These are phyloP conservation scores for Netta rufina DNA, from an alignment of 2,797 vertebrate genomes.

Conservation along the genomic window DNA sequence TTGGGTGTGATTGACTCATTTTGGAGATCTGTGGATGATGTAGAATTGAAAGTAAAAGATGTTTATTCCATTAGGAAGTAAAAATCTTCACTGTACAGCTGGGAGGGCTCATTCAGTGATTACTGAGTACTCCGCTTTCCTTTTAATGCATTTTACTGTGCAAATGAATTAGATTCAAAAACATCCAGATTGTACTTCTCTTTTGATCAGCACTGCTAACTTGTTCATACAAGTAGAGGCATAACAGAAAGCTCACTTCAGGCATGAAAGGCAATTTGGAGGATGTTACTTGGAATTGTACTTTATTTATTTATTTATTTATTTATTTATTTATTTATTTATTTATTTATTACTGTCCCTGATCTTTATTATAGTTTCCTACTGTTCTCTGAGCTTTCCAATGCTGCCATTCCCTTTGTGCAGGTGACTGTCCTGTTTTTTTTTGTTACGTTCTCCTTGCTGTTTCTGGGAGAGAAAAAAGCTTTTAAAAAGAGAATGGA, in stretches of 20 bases:
- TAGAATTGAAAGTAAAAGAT: neutral
- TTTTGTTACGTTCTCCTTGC: neutral
- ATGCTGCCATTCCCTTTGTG: neutral
- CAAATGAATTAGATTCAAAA: neutral
- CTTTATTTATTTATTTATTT: too few relatives aligned
- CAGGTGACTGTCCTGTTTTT: neutral
- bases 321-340: too few relatives aligned
- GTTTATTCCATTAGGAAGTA: neutral
- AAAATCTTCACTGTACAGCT: neutral
- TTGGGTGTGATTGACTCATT: neutral
- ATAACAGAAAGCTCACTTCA: neutral
- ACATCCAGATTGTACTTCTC: neutral
- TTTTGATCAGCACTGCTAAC: neutral
- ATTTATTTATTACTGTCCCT: neutral
- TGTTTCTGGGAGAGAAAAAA: slow-evolving; percentile 11
- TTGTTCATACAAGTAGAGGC: neutral
- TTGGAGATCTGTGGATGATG: neutral
- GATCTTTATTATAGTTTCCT: neutral
- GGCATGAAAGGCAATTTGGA: neutral
- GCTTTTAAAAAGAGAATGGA: neutral
- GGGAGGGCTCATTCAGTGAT: neutral
- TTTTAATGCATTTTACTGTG: neutral
- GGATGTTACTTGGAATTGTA: neutral
- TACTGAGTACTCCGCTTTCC: neutral
- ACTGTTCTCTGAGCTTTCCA: neutral